Conservation (phyloP, 2,797 vertebrate species). For the Danio kyathit region DNA sequence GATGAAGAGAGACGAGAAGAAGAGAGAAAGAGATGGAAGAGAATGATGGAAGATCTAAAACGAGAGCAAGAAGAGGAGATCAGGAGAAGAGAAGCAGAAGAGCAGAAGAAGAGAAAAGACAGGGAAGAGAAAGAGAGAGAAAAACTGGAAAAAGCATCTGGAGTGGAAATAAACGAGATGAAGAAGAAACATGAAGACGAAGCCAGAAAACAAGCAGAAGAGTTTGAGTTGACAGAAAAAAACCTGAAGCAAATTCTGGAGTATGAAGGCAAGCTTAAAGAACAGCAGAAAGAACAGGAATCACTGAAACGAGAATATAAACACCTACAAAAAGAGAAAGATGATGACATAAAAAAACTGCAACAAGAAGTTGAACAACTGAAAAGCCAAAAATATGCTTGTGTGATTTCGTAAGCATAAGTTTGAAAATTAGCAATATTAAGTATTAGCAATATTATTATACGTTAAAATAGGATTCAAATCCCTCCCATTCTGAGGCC, state of each 20-base stretch:
- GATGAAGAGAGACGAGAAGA: too few species aligned
- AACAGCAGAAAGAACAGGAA: not conserved
- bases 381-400: not conserved
- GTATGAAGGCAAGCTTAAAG: not conserved
- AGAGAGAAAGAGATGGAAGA: too few species aligned
- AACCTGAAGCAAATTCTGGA: not conserved
- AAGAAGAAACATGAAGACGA: conserved; percentile 1
- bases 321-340: not conserved
- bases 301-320: not conserved
- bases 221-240: not conserved
- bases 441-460: too few species aligned
- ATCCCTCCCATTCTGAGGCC: too few species aligned
- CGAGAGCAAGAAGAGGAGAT: too few species aligned
- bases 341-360: not conserved
- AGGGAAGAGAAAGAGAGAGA: not conserved
- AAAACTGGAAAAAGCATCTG: not conserved
- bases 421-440: not conserved
- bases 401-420: not conserved
- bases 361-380: not conserved
- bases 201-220: too few species aligned
- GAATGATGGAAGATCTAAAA: too few species aligned
- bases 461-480: too few species aligned
- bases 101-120: not conserved
- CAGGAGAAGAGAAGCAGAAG: too few species aligned
- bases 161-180: not conserved